These are phyloP conservation scores for Pelecanus crispus DNA, from an alignment of 2,113 vertebrate genomes.

Conservation along the genomic window DNA sequence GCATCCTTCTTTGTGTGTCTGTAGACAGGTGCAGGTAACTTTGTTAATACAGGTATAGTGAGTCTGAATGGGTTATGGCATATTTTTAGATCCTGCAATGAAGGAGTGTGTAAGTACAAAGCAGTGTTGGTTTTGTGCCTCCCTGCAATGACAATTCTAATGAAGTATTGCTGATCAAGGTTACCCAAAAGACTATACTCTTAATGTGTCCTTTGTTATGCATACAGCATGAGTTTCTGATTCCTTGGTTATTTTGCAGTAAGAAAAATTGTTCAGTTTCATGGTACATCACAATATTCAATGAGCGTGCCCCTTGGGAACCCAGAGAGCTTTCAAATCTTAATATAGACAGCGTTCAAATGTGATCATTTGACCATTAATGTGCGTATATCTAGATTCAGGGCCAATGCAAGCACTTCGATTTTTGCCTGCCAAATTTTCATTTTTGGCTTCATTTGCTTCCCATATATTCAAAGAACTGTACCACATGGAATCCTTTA, in stretches of 20 bases:
- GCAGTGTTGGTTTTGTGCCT: background rate
- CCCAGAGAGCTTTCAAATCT: background rate
- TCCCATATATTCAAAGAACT: constrained; percentile 39
- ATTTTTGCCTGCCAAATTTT: constrained; percentile 49
- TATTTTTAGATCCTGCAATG: background rate
- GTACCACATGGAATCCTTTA: constrained; percentile 58
- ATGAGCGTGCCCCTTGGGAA: background rate
- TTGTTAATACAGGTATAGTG: background rate
- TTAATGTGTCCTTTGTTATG: background rate
- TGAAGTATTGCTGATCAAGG: background rate
- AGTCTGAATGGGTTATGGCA: background rate
- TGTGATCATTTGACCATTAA: constrained; percentile 52
- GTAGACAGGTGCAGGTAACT: background rate
- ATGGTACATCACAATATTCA: background rate
- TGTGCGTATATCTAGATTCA: background rate
- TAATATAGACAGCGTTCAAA: constrained; percentile 43
- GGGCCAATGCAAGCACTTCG: constrained; percentile 7
- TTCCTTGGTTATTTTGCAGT: background rate
- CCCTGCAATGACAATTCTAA: background rate
- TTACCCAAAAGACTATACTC: background rate
- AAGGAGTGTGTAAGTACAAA: background rate
- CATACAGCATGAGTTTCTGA: background rate
- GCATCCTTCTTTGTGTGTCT: background rate
- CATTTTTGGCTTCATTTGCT: constrained; percentile 22
- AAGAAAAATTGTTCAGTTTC: background rate